phyloP scores from a whole-genome alignment of 2,888 invertebrate species.

The Gnatocerus cornutus region DNA sequence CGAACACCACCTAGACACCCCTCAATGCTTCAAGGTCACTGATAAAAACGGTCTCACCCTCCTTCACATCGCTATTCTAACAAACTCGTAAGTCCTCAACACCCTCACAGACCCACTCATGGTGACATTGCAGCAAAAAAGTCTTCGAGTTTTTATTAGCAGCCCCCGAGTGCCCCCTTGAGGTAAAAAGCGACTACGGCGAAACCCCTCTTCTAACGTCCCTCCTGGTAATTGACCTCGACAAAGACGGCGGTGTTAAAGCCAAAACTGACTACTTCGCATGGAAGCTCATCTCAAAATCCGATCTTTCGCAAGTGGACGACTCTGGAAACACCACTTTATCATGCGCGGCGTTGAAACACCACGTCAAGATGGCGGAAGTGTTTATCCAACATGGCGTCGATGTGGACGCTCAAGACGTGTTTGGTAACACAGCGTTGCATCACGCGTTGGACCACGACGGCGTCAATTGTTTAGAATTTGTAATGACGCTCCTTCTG shows the following conservation, averaged over 20 bases:
- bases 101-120: not conserved
- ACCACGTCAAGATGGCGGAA: not conserved
- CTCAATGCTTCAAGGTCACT: not conserved
- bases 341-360: slow-evolving; percentile 2
- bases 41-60: slow-evolving; percentile 11
- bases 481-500: not conserved
- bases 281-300: not conserved
- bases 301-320: not conserved
- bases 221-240: not conserved
- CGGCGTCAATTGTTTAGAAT: not conserved
- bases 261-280: not conserved
- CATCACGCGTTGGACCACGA: slow-evolving; percentile 10
- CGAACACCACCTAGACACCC: not conserved
- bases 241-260: not conserved
- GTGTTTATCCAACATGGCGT: not conserved
- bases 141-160: not conserved
- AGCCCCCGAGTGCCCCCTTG: not conserved
- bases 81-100: slow-evolving; percentile 5
- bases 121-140: not conserved
- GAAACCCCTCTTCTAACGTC: not conserved
- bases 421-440: slow-evolving; percentile 4
- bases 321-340: slow-evolving; percentile 2
- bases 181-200: not conserved
- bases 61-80: slow-evolving; percentile 8
- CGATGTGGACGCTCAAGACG: slow-evolving; percentile 1